phyloP scores from a whole-genome alignment of 2,888 invertebrate genomes.

The Maniola hyperantus region DNA sequence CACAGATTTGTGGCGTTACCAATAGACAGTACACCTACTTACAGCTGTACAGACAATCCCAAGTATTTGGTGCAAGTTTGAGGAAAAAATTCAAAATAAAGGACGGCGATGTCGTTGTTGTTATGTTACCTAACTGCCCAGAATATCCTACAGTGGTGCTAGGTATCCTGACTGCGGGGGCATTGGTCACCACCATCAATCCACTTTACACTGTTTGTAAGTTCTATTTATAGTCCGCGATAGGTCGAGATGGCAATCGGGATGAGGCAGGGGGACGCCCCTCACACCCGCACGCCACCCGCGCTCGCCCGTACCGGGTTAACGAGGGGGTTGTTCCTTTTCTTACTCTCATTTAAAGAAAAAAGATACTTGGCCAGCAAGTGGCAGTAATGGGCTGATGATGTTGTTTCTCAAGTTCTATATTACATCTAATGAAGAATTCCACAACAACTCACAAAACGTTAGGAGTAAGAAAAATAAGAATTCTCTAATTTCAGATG shows the following conservation, averaged over 20 bases:
- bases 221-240: slow-evolving; percentile 27
- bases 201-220: slow-evolving; percentile 83
- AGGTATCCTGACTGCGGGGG: slow-evolving; percentile 84
- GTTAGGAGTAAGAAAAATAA: neutral
- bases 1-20: slow-evolving; percentile 48
- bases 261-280: too few relatives aligned
- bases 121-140: slow-evolving; percentile 86
- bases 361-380: too few relatives aligned
- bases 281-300: too few relatives aligned
- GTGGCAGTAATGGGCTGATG: too few relatives aligned
- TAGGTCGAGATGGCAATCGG: too few relatives aligned
- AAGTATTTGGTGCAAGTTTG: slow-evolving; percentile 81
- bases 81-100: slow-evolving; percentile 81
- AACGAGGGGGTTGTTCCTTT: too few relatives aligned
- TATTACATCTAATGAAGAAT: too few relatives aligned
- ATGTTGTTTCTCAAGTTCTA: too few relatives aligned
- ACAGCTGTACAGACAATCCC: slow-evolving; percentile 73
- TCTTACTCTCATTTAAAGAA: too few relatives aligned
- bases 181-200: slow-evolving; percentile 85
- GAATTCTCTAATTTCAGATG: slow-evolving; percentile 69
- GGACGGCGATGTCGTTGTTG: slow-evolving; percentile 82
- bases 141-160: slow-evolving; percentile 84
- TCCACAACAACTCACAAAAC: too few relatives aligned
- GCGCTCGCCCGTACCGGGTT: too few relatives aligned
- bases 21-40: slow-evolving; percentile 45